phyloP scores from a whole-genome alignment of 2,113 vertebrate species.

The Entelurus aequoreus region DNA sequence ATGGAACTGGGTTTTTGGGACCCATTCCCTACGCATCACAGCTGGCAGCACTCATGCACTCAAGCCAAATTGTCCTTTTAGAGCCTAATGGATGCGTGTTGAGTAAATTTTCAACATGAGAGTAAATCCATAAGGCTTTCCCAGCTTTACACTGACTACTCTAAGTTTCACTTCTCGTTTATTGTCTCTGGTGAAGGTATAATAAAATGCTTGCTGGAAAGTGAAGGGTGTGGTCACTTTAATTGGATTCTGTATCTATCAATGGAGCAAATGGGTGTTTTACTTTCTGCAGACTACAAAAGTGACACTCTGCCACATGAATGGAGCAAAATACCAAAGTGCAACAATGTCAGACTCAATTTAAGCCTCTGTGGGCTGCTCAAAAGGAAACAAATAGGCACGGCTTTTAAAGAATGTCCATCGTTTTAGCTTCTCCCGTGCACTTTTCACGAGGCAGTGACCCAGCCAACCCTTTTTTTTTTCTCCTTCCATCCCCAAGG shows the following conservation, averaged over 20 bases:
- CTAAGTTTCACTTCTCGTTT: no score
- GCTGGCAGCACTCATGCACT: no score
- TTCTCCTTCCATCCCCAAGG: slow-evolving; percentile 36
- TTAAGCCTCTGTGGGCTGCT: slow-evolving; percentile 4
- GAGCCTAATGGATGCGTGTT: no score
- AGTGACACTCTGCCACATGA: background rate
- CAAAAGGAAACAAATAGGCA: slow-evolving; percentile 14
- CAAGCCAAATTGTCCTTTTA: no score
- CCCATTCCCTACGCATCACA: no score
- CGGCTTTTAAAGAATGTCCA: slow-evolving; percentile 37
- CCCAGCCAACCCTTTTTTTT: slow-evolving; percentile 24
- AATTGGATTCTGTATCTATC: background rate
- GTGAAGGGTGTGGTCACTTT: no score
- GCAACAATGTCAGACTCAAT: background rate
- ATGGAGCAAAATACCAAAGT: background rate
- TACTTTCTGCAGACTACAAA: background rate
- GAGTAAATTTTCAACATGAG: no score
- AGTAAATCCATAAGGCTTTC: no score
- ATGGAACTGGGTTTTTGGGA: no score
- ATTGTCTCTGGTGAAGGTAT: no score
- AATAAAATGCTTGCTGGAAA: no score
- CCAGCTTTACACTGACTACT: no score
- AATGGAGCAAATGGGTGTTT: background rate
- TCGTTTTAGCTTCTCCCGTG: slow-evolving; percentile 30
- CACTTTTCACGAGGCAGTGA: slow-evolving; percentile 33